Percentiles rank a stretch among this genome's conserved stretches.
phyloP scores from a whole-genome alignment of 2,888 invertebrate genomes.

The Brachypterus glaber region DNA sequence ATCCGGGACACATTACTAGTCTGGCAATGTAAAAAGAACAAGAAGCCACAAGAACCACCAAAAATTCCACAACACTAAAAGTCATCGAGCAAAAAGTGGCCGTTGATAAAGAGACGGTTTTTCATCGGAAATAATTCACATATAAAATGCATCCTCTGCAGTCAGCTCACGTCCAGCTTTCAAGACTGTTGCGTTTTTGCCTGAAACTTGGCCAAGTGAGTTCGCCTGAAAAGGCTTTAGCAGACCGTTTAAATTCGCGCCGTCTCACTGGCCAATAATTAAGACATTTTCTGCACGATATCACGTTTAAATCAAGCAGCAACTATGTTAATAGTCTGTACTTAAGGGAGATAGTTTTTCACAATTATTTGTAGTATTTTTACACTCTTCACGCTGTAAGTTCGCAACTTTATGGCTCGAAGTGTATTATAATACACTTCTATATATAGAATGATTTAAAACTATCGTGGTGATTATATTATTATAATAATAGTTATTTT shows the following conservation, averaged over 20 bases:
- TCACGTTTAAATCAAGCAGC: constrained; percentile 41
- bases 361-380: constrained; percentile 35
- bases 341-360: constrained; percentile 34
- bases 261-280: constrained; percentile 39
- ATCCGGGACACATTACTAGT: too few relatives aligned
- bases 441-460: too few relatives aligned
- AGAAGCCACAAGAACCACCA: constrained; percentile 24
- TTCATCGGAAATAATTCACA: constrained; percentile 39
- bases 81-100: constrained; percentile 33
- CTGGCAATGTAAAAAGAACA: constrained; percentile 22
- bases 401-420: too few relatives aligned
- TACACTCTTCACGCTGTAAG: too few relatives aligned
- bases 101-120: constrained; percentile 32
- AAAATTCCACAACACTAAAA: constrained; percentile 38
- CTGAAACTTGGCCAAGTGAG: constrained; percentile 33
- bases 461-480: too few relatives aligned
- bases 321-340: constrained; percentile 40
- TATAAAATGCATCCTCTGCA: constrained; percentile 33
- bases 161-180: constrained; percentile 35
- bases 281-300: constrained; percentile 42
- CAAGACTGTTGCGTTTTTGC: constrained; percentile 35
- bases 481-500: too few relatives aligned
- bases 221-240: constrained; percentile 41
- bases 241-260: constrained; percentile 42
- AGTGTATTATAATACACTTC: too few relatives aligned